Percentiles rank a stretch among this genome's conserved stretches.
phyloP scores from a whole-genome alignment of 2,113 vertebrate genomes.

The Taxidea taxus region DNA sequence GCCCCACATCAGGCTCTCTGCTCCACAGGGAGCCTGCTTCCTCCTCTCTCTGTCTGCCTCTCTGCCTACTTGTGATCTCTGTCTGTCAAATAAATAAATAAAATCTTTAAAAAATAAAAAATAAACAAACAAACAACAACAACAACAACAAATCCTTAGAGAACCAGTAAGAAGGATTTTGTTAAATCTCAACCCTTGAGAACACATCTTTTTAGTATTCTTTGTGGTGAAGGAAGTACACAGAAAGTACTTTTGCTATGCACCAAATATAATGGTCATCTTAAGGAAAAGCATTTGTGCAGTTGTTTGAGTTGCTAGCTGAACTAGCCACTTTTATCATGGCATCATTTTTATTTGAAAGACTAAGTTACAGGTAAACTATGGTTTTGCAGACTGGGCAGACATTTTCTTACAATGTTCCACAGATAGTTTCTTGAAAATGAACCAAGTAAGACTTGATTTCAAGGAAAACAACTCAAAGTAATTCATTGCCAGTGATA shows the following conservation, averaged over 20 bases:
- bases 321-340: neutral
- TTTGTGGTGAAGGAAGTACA: neutral
- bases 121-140: too few relatives aligned
- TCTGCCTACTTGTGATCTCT: too few relatives aligned
- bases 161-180: neutral
- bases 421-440: conserved; percentile 57
- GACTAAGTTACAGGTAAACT: conserved; percentile 5
- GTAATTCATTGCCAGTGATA: conserved; percentile 37
- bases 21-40: too few relatives aligned
- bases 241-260: neutral
- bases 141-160: too few relatives aligned
- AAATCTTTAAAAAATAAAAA: too few relatives aligned
- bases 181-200: neutral
- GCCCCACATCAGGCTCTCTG: too few relatives aligned
- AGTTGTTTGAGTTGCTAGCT: neutral
- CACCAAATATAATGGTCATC: neutral
- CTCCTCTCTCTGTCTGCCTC: too few relatives aligned
- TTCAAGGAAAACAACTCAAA: conserved; percentile 43
- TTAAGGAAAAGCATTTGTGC: neutral
- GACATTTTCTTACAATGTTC: conserved; percentile 33
- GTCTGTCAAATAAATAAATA: too few relatives aligned
- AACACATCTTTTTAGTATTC: neutral
- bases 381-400: neutral
- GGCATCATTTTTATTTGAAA: neutral
- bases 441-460: conserved; percentile 3